These are phyloP conservation scores for Sciurus carolinensis DNA, from an alignment of 2,797 vertebrate species.

Conservation along the genomic window DNA sequence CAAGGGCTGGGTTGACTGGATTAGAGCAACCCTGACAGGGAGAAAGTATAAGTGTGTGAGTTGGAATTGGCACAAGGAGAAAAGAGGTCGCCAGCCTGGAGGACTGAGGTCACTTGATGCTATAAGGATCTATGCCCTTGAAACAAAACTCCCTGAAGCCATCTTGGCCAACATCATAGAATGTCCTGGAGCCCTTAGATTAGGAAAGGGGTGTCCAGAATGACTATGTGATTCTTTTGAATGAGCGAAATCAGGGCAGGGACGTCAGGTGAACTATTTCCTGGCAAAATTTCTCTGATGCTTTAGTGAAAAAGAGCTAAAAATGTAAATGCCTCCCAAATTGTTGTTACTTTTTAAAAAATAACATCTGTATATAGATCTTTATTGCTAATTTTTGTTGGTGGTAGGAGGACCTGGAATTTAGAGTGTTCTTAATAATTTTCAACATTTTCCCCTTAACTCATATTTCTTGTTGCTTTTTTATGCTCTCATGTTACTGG, in stretches of 20 bases:
- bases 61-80: neutral
- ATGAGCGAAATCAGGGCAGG: neutral
- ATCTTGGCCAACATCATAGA: neutral
- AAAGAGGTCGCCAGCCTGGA: neutral
- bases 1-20: neutral
- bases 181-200: neutral
- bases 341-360: neutral
- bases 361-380: constrained; percentile 19
- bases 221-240: neutral
- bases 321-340: neutral
- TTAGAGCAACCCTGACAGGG: too few species aligned
- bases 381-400: constrained; percentile 59
- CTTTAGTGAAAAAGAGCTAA: constrained; percentile 29
- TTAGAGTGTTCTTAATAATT: constrained; percentile 41
- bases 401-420: constrained; percentile 6
- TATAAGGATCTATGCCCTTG: neutral
- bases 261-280: neutral
- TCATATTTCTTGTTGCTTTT: constrained; percentile 41
- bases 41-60: neutral
- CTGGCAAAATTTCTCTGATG: constrained; percentile 41
- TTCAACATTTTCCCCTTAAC: constrained; percentile 51
- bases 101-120: neutral
- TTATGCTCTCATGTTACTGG: neutral
- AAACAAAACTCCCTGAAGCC: neutral
- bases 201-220: neutral